Percentiles rank a stretch among this genome's conserved stretches.
Evolutionary conservation across 2,888 invertebrate genomes (phyloP).

Genomic region (Troides oblongomaculatus): DNA sequence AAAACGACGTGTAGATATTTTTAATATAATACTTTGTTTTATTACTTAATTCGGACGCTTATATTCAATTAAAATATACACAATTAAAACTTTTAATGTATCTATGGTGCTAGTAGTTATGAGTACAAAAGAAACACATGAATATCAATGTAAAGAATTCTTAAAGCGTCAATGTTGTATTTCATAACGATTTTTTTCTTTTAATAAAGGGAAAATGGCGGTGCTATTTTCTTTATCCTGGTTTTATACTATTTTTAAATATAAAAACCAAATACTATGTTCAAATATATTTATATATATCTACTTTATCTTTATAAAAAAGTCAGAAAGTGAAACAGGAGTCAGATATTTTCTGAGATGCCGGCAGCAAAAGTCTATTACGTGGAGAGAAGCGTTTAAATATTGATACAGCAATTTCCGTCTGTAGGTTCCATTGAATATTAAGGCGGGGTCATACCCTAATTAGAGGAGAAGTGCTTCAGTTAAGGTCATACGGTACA

Average conservation of each 20-base stretch:
- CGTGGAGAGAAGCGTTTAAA: slow-evolving; percentile 44
- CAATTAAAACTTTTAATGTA: too few species aligned
- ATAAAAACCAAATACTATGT: not conserved
- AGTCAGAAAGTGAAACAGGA: not conserved
- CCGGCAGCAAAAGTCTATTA: slow-evolving; percentile 31
- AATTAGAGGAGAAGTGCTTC: slow-evolving; percentile 30
- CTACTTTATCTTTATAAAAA: slow-evolving; percentile 9
- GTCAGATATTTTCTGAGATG: slow-evolving; percentile 21
- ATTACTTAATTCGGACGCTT: too few species aligned
- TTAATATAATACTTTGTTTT: too few species aligned
- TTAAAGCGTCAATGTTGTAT: too few species aligned
- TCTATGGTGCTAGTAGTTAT: too few species aligned
- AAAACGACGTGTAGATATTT: too few species aligned
- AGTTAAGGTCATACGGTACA: not conserved
- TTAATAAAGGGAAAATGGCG: too few species aligned
- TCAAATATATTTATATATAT: not conserved
- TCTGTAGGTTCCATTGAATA: slow-evolving; percentile 42
- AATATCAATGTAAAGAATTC: too few species aligned
- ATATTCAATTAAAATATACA: too few species aligned
- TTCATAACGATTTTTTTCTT: too few species aligned
- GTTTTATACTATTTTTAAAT: not conserved
- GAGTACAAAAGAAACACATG: too few species aligned
- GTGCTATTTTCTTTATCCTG: not conserved
- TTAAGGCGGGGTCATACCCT: slow-evolving; percentile 35
- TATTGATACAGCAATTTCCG: slow-evolving; percentile 63